Percentiles rank a stretch among this genome's conserved stretches.
phyloP scores from a whole-genome alignment of 2,888 invertebrate species.

The Parnassius glacialis region DNA sequence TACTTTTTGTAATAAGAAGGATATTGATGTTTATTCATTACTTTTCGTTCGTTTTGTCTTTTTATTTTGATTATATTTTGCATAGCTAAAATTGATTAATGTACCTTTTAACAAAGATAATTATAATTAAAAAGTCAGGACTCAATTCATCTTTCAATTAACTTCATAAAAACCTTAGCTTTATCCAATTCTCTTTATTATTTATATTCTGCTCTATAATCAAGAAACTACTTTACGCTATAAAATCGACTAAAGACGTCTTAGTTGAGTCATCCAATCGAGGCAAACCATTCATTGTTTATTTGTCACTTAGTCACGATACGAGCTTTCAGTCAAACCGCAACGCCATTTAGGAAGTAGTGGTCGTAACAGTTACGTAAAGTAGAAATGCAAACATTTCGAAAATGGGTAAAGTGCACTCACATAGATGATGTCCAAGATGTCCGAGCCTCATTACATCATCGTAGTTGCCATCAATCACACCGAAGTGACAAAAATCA shows the following conservation, averaged over 20 bases:
- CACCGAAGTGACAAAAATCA: conserved; percentile 1
- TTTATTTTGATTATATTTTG: no score
- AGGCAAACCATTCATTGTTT: conserved; percentile 48
- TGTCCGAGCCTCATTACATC: not conserved
- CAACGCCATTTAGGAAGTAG: conserved; percentile 8
- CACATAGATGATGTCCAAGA: not conserved
- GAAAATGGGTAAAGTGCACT: conserved; percentile 18
- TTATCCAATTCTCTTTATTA: not conserved
- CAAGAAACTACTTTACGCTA: conserved; percentile 17
- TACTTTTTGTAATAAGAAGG: no score
- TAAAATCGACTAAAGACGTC: conserved; percentile 24
- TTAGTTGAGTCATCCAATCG: conserved; percentile 47
- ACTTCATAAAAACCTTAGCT: not conserved
- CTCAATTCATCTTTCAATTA: no score
- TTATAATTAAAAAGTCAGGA: no score
- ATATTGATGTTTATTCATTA: no score
- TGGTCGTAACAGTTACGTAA: conserved; percentile 24
- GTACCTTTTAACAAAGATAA: no score
- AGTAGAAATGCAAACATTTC: conserved; percentile 25
- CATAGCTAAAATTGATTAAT: no score
- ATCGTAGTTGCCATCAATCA: not conserved
- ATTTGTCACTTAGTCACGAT: conserved; percentile 49
- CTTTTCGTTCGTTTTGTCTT: no score
- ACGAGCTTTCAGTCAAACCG: conserved; percentile 30
- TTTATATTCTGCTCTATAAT: conserved; percentile 12